Conservation (phyloP, 1,140 invertebrate genomes). For the Atopsyche davidsoni region DNA sequence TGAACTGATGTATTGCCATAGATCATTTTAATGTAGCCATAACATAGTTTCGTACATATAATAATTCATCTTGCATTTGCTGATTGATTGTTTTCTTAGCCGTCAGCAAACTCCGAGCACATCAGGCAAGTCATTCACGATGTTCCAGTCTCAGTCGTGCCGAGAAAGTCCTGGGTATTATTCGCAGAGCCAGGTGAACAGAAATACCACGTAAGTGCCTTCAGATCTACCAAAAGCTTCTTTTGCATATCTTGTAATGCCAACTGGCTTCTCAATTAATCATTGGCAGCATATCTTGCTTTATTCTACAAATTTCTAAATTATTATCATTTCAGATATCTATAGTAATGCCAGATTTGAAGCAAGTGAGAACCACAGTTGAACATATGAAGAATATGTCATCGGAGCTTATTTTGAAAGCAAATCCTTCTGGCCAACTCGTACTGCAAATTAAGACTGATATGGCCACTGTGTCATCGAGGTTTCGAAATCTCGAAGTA, state of each 20-base stretch:
- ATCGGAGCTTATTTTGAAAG: slow-evolving; percentile 59
- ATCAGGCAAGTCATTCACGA: slow-evolving; percentile 69
- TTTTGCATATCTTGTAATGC: neutral
- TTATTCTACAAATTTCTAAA: slow-evolving; percentile 1
- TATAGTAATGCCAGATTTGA: slow-evolving; percentile 68
- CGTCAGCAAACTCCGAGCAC: slow-evolving; percentile 47
- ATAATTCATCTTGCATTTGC: no score
- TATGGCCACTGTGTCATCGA: slow-evolving; percentile 67
- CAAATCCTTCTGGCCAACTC: slow-evolving; percentile 62
- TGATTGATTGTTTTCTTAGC: slow-evolving; percentile 25
- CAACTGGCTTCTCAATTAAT: neutral
- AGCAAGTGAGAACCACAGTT: slow-evolving; percentile 66
- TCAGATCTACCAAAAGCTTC: slow-evolving; percentile 13
- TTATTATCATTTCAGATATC: slow-evolving; percentile 53
- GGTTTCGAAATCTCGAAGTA: slow-evolving; percentile 63
- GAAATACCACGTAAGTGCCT: slow-evolving; percentile 61
- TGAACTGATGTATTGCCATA: no score
- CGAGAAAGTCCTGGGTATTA: slow-evolving; percentile 67
- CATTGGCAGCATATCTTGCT: neutral
- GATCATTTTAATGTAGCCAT: no score
- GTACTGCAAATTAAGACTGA: slow-evolving; percentile 69
- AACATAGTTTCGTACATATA: no score
- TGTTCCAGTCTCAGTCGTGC: slow-evolving; percentile 72
- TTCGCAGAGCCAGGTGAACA: slow-evolving; percentile 70
- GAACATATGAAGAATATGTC: slow-evolving; percentile 76